phyloP scores from a whole-genome alignment of 2,888 invertebrate species.

The Eilema caniola region DNA sequence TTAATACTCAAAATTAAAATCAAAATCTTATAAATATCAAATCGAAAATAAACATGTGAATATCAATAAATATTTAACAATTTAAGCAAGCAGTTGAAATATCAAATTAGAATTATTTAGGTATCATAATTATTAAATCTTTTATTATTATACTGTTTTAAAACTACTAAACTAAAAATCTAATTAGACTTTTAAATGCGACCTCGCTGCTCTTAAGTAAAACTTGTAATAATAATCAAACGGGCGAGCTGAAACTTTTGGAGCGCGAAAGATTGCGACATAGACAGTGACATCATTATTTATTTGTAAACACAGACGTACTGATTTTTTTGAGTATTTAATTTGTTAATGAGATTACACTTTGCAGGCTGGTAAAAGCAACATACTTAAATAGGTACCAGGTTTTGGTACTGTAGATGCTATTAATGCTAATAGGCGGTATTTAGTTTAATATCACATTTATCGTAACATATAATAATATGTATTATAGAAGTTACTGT shows the following conservation, averaged over 20 bases:
- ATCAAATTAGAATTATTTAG: background rate
- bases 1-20: too few relatives aligned
- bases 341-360: too few relatives aligned
- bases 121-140: background rate
- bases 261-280: background rate
- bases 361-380: too few relatives aligned
- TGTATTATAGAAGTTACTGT: too few relatives aligned
- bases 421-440: background rate
- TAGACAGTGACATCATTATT: slow-evolving; percentile 6
- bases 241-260: background rate
- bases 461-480: too few relatives aligned
- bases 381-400: too few relatives aligned
- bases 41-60: too few relatives aligned
- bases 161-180: slow-evolving; percentile 4
- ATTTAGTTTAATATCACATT: too few relatives aligned
- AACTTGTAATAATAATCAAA: slow-evolving; percentile 4
- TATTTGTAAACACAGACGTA: background rate
- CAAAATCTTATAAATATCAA: too few relatives aligned
- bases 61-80: background rate
- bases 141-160: background rate
- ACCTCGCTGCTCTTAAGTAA: background rate
- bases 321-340: too few relatives aligned
- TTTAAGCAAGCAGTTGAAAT: background rate
- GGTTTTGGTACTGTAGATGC: too few relatives aligned
- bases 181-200: background rate